Conservation (phyloP, 2,113 vertebrate species). For the human (Homo sapiens) region DNA sequence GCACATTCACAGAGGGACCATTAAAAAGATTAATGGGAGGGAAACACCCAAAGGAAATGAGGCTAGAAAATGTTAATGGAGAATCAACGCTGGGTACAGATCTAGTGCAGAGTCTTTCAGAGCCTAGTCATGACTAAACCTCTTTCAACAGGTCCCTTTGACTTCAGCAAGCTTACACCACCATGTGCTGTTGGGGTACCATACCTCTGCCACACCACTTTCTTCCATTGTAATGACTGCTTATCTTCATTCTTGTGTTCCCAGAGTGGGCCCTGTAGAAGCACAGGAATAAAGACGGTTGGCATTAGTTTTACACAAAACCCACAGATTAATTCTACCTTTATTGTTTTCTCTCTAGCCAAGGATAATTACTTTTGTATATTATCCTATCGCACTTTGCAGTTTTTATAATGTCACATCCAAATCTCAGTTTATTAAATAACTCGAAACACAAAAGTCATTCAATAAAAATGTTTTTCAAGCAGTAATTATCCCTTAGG, state of each 20-base stretch:
- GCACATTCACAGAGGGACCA: neutral
- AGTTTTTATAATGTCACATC: constrained; percentile 28
- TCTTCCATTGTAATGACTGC: fast-evolving
- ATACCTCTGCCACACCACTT: neutral
- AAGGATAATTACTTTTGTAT: neutral
- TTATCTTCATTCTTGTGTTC: neutral
- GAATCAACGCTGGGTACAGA: neutral
- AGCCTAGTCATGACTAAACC: too few species aligned
- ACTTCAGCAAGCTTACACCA: neutral
- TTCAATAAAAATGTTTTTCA: neutral
- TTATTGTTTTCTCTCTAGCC: neutral
- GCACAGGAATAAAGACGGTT: neutral
- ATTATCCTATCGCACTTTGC: neutral
- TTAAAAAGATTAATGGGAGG: neutral
- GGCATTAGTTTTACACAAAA: neutral
- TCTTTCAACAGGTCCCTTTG: neutral
- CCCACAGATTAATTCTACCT: neutral
- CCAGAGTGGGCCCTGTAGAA: neutral
- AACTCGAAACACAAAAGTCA: neutral
- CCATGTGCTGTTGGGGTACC: fast-evolving
- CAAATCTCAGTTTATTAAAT: constrained; percentile 48
- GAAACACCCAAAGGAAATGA: neutral
- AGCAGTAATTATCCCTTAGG: neutral
- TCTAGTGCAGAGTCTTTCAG: neutral
- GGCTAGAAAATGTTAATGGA: neutral